A percentile compares a stretch with the other conserved stretches of the same genome.
phyloP scores from a whole-genome alignment of 2,797 vertebrate species.

The Microctenopoma stevenorrisi region DNA sequence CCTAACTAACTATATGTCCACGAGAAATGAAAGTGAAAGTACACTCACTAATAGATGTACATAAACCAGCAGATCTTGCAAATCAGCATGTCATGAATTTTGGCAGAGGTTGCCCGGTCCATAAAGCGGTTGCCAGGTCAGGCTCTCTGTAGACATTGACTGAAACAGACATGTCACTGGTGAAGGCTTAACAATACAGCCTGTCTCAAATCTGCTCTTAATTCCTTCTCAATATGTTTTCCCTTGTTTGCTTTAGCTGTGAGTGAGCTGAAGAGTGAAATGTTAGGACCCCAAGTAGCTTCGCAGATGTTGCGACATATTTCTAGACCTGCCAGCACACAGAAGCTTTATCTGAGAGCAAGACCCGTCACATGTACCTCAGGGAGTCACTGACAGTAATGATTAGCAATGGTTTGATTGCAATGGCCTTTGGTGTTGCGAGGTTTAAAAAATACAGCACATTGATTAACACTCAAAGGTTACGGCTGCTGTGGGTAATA shows the following conservation, averaged over 20 bases:
- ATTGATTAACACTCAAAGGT: slow-evolving; percentile 23
- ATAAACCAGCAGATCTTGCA: slow-evolving; percentile 40
- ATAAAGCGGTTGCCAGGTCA: slow-evolving; percentile 74
- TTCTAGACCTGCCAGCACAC: slow-evolving; percentile 63
- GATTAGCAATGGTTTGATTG: slow-evolving; percentile 70
- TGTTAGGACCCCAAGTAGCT: slow-evolving; percentile 73
- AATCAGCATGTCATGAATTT: slow-evolving; percentile 50
- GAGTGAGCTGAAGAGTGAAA: slow-evolving; percentile 59
- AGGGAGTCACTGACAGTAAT: slow-evolving; percentile 70
- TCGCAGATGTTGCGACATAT: slow-evolving; percentile 83
- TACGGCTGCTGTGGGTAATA: slow-evolving; percentile 10
- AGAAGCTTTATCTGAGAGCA: slow-evolving; percentile 66
- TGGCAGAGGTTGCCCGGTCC: slow-evolving; percentile 49
- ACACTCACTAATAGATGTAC: slow-evolving; percentile 17
- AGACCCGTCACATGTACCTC: slow-evolving; percentile 73
- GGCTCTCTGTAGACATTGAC: slow-evolving; percentile 66
- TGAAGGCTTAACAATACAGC: slow-evolving; percentile 76
- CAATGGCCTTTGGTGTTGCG: slow-evolving; percentile 46
- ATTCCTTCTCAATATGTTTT: slow-evolving; percentile 85
- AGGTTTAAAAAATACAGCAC: slow-evolving; percentile 30
- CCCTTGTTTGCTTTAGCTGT: slow-evolving; percentile 79
- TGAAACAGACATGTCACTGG: slow-evolving; percentile 75
- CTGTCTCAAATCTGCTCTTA: slow-evolving; percentile 78
- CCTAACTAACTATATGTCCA: neutral
- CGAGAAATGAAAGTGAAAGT: slow-evolving; percentile 1